Percentiles rank a stretch among this genome's conserved stretches.
These are phyloP conservation scores for Microtus richardsoni DNA, from an alignment of 2,113 vertebrate species.

Conservation along the genomic window DNA sequence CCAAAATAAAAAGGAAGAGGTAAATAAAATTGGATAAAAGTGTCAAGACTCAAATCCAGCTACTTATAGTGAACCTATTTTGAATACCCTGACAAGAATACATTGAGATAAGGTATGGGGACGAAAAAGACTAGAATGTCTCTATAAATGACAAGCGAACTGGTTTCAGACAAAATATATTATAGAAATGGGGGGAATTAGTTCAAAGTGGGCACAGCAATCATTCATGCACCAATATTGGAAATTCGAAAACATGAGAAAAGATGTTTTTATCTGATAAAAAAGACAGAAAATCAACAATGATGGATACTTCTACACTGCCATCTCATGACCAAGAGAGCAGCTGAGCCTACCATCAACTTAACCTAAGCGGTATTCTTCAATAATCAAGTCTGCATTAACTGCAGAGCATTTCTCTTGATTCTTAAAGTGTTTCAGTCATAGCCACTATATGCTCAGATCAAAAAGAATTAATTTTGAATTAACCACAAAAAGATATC, in stretches of 20 bases:
- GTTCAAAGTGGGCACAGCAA: background rate
- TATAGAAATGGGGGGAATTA: background rate
- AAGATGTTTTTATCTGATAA: background rate
- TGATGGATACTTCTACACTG: background rate
- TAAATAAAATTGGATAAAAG: background rate
- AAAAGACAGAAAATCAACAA: background rate
- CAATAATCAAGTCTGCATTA: background rate
- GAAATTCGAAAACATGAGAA: background rate
- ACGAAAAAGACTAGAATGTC: background rate
- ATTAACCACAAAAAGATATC: background rate
- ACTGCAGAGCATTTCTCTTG: background rate
- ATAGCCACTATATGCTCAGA: background rate
- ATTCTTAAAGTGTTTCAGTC: background rate
- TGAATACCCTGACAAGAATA: background rate
- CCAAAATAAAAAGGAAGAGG: background rate
- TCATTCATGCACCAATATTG: background rate
- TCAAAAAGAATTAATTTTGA: conserved; percentile 9
- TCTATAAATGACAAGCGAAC: background rate
- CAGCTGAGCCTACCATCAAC: background rate
- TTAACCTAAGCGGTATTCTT: background rate
- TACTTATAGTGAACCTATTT: background rate
- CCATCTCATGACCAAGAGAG: background rate
- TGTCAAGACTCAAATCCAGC: background rate
- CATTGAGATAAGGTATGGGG: background rate
- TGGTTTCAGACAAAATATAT: background rate